These are phyloP conservation scores for Tetrapedia diversipes DNA, from an alignment of 2,888 invertebrate species.

Conservation along the genomic window DNA sequence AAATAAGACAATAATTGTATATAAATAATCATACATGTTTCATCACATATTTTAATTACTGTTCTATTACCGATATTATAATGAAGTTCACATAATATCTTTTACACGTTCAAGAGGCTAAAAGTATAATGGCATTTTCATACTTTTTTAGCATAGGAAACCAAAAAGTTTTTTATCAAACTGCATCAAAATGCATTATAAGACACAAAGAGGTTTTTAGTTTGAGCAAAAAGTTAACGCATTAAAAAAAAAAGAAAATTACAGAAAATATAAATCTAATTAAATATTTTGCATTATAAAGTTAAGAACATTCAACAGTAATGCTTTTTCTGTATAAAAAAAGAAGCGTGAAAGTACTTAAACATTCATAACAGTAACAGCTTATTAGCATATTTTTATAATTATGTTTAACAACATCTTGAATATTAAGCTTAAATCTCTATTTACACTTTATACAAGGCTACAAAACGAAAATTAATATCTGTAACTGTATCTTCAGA, in stretches of 20 bases:
- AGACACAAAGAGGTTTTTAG: conserved; percentile 3
- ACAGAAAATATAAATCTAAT: conserved; percentile 5
- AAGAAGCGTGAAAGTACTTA: conserved; percentile 29
- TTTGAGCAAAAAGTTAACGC: conserved; percentile 2
- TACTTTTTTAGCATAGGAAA: conserved; percentile 8
- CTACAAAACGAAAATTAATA: conserved; percentile 39
- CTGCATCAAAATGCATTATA: conserved; percentile 10
- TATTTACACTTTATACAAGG: conserved; percentile 61
- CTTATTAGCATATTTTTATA: conserved; percentile 47
- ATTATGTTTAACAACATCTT: conserved; percentile 49
- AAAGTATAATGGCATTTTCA: not conserved
- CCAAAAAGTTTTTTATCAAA: conserved; percentile 15
- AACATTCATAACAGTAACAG: conserved; percentile 52
- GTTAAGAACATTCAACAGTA: conserved; percentile 29
- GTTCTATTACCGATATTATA: conserved; percentile 10
- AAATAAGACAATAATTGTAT: conserved; percentile 39
- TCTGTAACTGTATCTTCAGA: conserved; percentile 52
- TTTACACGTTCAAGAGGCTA: conserved; percentile 22
- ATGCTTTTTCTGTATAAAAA: conserved; percentile 25
- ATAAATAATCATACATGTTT: conserved; percentile 13
- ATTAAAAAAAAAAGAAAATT: conserved; percentile 11
- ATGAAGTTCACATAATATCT: conserved; percentile 24
- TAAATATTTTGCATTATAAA: conserved; percentile 14
- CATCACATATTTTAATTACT: conserved; percentile 6
- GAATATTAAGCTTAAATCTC: conserved; percentile 48